Base-by-base conservation (phyloP, 2,888 invertebrate genomes). In the Piscicola geometra region DNA sequence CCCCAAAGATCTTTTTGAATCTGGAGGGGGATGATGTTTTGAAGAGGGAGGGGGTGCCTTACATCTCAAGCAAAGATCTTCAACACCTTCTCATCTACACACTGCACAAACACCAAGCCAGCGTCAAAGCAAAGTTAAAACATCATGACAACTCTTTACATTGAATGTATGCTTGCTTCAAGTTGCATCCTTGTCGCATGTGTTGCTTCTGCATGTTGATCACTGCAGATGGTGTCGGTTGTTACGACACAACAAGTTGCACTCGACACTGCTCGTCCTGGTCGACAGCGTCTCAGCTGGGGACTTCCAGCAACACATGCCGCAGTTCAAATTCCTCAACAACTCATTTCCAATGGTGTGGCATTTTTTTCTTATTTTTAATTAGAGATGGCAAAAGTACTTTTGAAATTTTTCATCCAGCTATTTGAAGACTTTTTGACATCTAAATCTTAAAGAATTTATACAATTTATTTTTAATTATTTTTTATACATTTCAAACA, bases 181-280 rank as follows among this genome's bases (percentile, higher is more conserved):
- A n/a, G n/a, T n/a, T n/a, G n/a, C n/a, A n/a, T n/a, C n/a, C n/a
- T n/a, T n/a, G n/a, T n/a, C n/a, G n/a, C n/a, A n/a, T n/a, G n/a
- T n/a, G n/a, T n/a, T n/a, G n/a, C n/a, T n/a, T n/a, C n/a, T n/a
- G n/a, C n/a, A n/a, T n/a, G n/a, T n/a, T n/a, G n/a, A n/a, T n/a
- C n/a, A n/a, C n/a, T n/a, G n/a, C 60, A 56, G 60, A 5, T 56
- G 60, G 60, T 56, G 60, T 56, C 60, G 60, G 9, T 56, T 56
- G 15, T 3, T 56, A 21, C 9, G 60, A 56, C 60, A 56, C 60
- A 56, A 56, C n/a, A 56, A 56, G 25, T 25, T 56, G 21, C 60
- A 56, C n/a, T 56, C n/a, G 5, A 56, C 60, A 15, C n/a, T 56
- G 60, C 25, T 56, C 15, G 60, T 56, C 12, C 21, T 56, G 3